A percentile compares a stretch with the other conserved stretches of the same genome.
phyloP scores from a whole-genome alignment of 2,797 vertebrate genomes.

The Sebastes hubbsi region DNA sequence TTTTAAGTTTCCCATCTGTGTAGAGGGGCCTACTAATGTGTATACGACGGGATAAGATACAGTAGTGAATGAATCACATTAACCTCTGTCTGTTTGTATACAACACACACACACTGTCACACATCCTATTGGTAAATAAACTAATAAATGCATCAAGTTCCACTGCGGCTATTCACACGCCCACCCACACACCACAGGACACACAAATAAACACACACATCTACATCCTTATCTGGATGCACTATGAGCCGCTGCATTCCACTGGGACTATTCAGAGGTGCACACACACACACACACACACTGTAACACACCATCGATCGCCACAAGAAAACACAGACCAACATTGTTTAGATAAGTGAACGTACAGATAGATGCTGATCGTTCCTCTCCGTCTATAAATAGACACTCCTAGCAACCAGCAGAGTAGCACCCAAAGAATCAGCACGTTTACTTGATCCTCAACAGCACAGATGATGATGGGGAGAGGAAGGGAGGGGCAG shows the following conservation, averaged over 20 bases:
- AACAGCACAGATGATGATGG: constrained; percentile 25
- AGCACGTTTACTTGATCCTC: constrained; percentile 55
- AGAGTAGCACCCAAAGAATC: constrained; percentile 60
- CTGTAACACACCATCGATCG: background rate
- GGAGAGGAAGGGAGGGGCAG: background rate
- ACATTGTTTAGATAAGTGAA: constrained; percentile 66
- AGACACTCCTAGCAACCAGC: constrained; percentile 62
- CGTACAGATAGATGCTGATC: constrained; percentile 56
- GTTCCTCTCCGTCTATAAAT: constrained; percentile 67
- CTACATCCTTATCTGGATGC: constrained; percentile 5
- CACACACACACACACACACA: background rate
- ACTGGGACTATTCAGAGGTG: constrained; percentile 16
- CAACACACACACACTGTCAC: background rate
- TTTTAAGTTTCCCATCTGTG: constrained; percentile 19
- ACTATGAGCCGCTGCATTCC: constrained; percentile 5
- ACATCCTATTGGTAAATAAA: background rate
- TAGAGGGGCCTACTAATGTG: background rate
- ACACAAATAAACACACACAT: background rate
- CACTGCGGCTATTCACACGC: constrained; percentile 5
- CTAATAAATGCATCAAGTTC: constrained; percentile 12
- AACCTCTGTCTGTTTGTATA: background rate
- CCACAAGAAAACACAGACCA: constrained; percentile 34
- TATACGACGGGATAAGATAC: background rate
- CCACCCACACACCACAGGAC: background rate
- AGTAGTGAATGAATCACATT: background rate